Conservation (phyloP, 2,797 vertebrate species). For the Fratercula arctica region DNA sequence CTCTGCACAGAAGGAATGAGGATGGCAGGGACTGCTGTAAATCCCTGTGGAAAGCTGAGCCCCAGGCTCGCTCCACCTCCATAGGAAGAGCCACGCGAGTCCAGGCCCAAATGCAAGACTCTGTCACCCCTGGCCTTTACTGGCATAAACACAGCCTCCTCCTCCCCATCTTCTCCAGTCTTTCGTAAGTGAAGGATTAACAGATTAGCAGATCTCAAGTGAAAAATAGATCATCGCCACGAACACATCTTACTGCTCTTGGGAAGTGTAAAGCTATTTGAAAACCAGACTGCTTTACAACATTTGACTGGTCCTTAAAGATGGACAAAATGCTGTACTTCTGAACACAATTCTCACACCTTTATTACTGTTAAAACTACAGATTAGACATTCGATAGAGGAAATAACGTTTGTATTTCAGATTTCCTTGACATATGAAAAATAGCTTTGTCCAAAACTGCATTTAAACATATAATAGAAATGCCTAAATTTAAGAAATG, state of each 20-base stretch:
- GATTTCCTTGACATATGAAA: background rate
- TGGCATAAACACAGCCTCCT: background rate
- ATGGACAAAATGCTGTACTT: background rate
- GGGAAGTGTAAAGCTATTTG: background rate
- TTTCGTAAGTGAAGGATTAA: background rate
- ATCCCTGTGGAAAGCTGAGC: background rate
- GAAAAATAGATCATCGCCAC: slow-evolving; percentile 5
- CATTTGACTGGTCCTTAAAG: background rate
- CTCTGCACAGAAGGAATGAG: background rate
- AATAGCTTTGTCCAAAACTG: background rate
- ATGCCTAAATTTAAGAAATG: background rate
- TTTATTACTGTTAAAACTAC: background rate
- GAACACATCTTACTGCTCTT: background rate
- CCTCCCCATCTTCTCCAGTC: background rate
- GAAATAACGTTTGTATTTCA: background rate
- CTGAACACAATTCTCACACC: background rate
- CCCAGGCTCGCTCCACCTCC: background rate
- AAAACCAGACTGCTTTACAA: background rate
- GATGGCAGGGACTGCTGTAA: background rate
- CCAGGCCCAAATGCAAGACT: background rate
- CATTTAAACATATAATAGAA: background rate
- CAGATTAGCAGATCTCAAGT: background rate
- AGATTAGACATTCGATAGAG: background rate
- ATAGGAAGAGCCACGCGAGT: fast-evolving
- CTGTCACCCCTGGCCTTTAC: background rate